Evolutionary conservation across 2,113 vertebrate species (phyloP).

Genomic region (Hippolais icterina): DNA sequence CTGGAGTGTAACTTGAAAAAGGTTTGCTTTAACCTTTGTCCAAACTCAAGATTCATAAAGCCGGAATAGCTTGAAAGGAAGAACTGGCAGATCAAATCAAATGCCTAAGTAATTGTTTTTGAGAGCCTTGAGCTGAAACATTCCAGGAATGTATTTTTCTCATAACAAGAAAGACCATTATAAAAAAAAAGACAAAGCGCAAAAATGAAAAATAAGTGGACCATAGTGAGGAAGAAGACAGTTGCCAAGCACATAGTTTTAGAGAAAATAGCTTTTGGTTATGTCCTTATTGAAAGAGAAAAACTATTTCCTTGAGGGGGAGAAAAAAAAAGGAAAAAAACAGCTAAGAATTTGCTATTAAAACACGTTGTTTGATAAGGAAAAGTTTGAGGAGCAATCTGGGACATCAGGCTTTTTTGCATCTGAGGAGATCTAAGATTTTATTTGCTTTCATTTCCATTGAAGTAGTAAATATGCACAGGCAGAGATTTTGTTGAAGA

Average conservation of each 20-base stretch:
- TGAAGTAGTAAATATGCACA: neutral
- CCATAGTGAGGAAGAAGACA: neutral
- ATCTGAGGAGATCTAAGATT: neutral
- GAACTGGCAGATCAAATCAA: slow-evolving; percentile 24
- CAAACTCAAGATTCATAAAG: neutral
- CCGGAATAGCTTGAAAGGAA: neutral
- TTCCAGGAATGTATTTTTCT: slow-evolving; percentile 44
- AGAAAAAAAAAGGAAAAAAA: neutral
- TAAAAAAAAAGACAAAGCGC: neutral
- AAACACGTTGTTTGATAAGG: neutral
- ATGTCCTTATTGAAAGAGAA: neutral
- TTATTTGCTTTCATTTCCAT: neutral
- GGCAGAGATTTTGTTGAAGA: neutral
- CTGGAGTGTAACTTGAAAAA: neutral
- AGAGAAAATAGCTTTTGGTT: slow-evolving; percentile 24
- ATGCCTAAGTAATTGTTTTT: slow-evolving; percentile 59
- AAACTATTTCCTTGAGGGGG: neutral
- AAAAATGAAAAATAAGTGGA: slow-evolving; percentile 1
- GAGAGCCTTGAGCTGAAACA: slow-evolving; percentile 22
- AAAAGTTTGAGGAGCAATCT: neutral
- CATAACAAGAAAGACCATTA: neutral
- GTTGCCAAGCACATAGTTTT: neutral
- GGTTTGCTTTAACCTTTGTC: neutral
- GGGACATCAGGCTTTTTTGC: neutral
- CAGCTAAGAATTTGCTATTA: neutral